Evolutionary conservation across 2,888 invertebrate genomes (phyloP), one percentile per base, ranked within the genome.

Genomic region (Torymus texanus): DNA sequence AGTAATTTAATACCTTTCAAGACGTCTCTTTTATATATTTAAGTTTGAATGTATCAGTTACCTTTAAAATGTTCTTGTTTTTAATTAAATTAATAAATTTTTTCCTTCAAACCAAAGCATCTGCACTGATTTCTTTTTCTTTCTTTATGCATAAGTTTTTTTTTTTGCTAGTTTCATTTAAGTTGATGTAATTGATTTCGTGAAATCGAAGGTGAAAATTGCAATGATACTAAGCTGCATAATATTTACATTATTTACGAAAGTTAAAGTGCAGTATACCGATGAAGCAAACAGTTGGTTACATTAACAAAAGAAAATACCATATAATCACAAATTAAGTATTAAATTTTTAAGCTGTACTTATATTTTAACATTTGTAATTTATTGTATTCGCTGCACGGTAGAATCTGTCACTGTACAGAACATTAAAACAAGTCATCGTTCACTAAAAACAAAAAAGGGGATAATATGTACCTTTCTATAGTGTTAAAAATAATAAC

Each of bases 11-110:
- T 65, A 66, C 3, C 16, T n/a, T 5, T 41, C 16, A 73, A 65
- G 66, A 29, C 53, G 50, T 51, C 55, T 76, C 70, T 53, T 75
- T 80, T 67, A 18, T 41, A 41, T 50, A 73, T 71, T 53, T 71
- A 72, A 75, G 78, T 67, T 75, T 66, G 50, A 78, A 72, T 81
- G 81, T 81, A 81, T 81, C 75, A 78, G 81, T 81, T 81, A 81
- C 81, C 81, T 78, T 72, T 75, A 58, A 67, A 21, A 78, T 81
- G 66, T 81, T 80, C 73, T 73, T 81, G 72, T 75, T 81, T 81
- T 78, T 78, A 80, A 78, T 71, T 77, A 71, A 66, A 80, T 63
- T 74, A 77, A 80, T 71, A 80, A 79, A 79, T 24, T 68, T 68
- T 65, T 74, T 74, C 51, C 58, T 74, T 56, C 58, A 58, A 74